Percentiles rank a stretch among this genome's conserved stretches.
phyloP scores from a whole-genome alignment of 2,797 vertebrate species.

The Cynopterus sphinx region DNA sequence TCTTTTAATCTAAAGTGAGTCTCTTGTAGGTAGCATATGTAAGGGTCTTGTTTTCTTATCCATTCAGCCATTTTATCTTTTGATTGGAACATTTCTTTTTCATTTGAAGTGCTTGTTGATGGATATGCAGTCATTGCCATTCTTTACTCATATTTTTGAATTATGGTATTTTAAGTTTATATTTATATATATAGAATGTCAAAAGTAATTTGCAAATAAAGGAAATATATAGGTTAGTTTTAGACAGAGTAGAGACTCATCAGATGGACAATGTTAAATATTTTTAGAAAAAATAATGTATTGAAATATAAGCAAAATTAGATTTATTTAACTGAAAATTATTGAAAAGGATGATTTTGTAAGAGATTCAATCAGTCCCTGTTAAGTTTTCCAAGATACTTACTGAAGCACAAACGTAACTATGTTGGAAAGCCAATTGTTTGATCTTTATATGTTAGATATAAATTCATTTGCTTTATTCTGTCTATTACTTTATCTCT shows the following conservation, averaged over 20 bases:
- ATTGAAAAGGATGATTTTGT: conserved; percentile 16
- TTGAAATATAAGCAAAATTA: background rate
- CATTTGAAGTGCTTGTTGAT: too few species aligned
- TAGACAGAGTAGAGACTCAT: background rate
- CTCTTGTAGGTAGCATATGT: too few species aligned
- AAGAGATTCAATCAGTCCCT: background rate
- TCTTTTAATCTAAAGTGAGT: too few species aligned
- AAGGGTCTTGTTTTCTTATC: too few species aligned
- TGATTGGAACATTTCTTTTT: too few species aligned
- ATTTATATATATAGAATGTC: background rate
- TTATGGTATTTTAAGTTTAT: background rate
- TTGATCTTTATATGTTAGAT: background rate
- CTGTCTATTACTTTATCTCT: background rate
- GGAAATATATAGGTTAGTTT: background rate
- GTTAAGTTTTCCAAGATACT: background rate
- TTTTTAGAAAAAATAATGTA: background rate
- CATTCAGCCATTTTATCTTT: too few species aligned
- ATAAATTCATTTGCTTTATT: background rate
- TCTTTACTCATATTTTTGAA: background rate
- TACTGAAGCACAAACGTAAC: too few species aligned
- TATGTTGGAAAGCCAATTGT: too few species aligned
- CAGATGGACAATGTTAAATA: background rate
- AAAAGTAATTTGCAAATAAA: background rate
- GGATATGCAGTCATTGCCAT: too few species aligned
- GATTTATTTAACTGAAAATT: background rate